Base-by-base conservation (phyloP, 2,888 invertebrate species). In the Micoletzkya japonica region DNA sequence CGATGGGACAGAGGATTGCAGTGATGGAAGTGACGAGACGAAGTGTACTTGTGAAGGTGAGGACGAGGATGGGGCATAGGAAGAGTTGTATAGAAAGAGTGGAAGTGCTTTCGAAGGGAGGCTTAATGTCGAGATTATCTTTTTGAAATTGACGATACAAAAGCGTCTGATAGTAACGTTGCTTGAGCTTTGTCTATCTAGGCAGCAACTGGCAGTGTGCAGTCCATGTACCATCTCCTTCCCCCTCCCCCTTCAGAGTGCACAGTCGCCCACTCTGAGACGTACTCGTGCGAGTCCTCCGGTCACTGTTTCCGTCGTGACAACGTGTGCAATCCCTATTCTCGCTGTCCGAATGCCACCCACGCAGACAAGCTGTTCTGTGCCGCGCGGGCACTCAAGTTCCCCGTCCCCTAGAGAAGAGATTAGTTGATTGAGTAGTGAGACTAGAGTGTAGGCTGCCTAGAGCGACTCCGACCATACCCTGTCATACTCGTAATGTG, bases 251-350 rank as follows among this genome's bases (percentile, higher is more conserved):
- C n/a, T n/a, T n/a, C n/a, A 66, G 64, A 52, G 54, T 66, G 64
- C 39, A 52, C 37, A 26, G 75, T 72, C 10, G 36, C 54, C 28
- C 64, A 66, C 37, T 54, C 64, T 34, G 36, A 36, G 32, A 66
- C 64, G 54, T 66, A 37, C 64, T 20, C 49, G 78, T 82, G 82
- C 73, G 72, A 70, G 56, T 70, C 73, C 34, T 72, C 76, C 14
- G 54, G 68, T 20, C 75, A 81, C 30, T 82, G 82, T 70, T 73
- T 81, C 68, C 74, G 72, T n/a, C 74, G 77, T 36, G 73, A 78
- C 30, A 73, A 80, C 32, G 82, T 79, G 14, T 82, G 82, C 73
- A 50, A 63, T 10, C 82, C 82, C 36, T 79, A 77, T 60, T 79
- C 81, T 17, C 67, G 68, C 39, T 82, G 82, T 68, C 80, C 79